Evolutionary conservation across 2,888 invertebrate species (phyloP).

Genomic region (Acronicta aceris): DNA sequence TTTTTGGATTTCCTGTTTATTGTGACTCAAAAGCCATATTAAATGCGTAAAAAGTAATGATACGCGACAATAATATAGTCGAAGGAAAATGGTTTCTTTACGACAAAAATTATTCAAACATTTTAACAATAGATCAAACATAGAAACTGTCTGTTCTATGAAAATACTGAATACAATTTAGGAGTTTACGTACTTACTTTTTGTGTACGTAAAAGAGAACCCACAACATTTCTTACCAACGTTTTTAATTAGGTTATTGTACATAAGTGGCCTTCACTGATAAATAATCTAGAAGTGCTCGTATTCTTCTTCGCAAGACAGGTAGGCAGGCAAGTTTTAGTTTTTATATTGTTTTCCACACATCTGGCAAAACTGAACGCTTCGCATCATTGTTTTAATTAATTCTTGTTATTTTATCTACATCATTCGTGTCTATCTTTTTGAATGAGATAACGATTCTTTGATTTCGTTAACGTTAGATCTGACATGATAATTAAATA

Average conservation of each 20-base stretch:
- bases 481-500: neutral
- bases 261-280: too few species aligned
- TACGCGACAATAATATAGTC: neutral
- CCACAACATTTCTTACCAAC: neutral
- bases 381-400: too few species aligned
- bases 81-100: neutral
- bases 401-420: too few species aligned
- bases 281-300: neutral
- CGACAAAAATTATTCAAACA: slow-evolving; percentile 9
- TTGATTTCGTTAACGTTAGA: neutral
- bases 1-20: too few species aligned
- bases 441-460: neutral
- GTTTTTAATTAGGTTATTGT: too few species aligned
- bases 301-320: neutral
- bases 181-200: slow-evolving; percentile 13
- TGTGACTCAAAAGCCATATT: too few species aligned
- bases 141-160: slow-evolving; percentile 24
- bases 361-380: too few species aligned
- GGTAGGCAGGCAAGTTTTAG: neutral
- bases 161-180: slow-evolving; percentile 27
- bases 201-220: slow-evolving; percentile 19
- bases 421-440: neutral
- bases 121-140: slow-evolving; percentile 15
- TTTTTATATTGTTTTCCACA: too few species aligned
- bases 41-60: too few species aligned